These are phyloP conservation scores for Phaonia tiefii DNA, from an alignment of 2,888 invertebrate genomes.

Conservation along the genomic window DNA sequence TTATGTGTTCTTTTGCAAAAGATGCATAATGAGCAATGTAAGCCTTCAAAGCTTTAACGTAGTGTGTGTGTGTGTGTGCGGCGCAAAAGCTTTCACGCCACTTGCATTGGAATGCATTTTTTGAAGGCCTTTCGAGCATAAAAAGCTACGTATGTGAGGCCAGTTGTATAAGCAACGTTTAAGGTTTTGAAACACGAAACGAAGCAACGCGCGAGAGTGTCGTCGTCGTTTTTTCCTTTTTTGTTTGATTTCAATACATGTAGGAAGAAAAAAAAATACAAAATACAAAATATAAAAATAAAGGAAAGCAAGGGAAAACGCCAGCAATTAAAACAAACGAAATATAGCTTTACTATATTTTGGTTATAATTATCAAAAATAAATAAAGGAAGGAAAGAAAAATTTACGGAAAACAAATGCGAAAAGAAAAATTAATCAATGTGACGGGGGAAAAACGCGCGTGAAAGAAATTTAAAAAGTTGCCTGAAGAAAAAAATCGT, in stretches of 20 bases:
- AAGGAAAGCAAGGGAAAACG: slow-evolving; percentile 28
- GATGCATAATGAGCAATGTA: slow-evolving; percentile 5
- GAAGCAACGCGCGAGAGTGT: slow-evolving; percentile 65
- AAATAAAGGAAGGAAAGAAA: background rate
- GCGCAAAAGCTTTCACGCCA: slow-evolving; percentile 51
- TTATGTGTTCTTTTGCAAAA: background rate
- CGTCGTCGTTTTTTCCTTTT: slow-evolving; percentile 42
- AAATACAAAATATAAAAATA: no score
- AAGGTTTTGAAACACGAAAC: slow-evolving; percentile 74
- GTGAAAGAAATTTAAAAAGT: slow-evolving; percentile 44
- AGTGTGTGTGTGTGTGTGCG: no score
- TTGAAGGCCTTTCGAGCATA: slow-evolving; percentile 68
- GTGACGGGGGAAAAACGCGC: slow-evolving; percentile 47
- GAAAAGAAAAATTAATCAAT: slow-evolving; percentile 1
- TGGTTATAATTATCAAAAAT: no score
- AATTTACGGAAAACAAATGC: background rate
- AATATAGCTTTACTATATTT: no score
- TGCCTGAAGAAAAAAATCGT: slow-evolving; percentile 11
- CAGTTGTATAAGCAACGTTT: slow-evolving; percentile 79
- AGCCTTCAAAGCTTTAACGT: background rate
- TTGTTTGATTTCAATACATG: slow-evolving; percentile 40
- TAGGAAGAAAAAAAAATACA: slow-evolving; percentile 44
- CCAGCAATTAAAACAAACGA: background rate
- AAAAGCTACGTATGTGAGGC: slow-evolving; percentile 75
- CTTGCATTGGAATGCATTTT: slow-evolving; percentile 65